phyloP scores from a whole-genome alignment of 2,888 invertebrate genomes.

The Polia nebulosa region DNA sequence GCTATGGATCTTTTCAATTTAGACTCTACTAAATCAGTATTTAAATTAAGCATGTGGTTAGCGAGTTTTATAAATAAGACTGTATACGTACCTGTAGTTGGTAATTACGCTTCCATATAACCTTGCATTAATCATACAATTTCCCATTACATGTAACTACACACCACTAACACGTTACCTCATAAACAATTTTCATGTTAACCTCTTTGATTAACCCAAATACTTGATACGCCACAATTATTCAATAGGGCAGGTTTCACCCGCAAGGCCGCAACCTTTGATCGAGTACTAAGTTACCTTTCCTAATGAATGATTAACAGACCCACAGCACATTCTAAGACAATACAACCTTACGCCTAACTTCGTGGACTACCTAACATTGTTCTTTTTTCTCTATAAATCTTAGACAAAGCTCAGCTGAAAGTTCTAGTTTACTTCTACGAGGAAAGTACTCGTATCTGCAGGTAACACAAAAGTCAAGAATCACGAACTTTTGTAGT shows the following conservation, averaged over 20 bases:
- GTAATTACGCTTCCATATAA: neutral
- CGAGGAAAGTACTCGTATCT: conserved; percentile 49
- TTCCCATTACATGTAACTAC: conserved; percentile 7
- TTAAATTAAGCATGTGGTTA: too few species aligned
- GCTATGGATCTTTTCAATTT: too few species aligned
- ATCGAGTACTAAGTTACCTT: conserved; percentile 16
- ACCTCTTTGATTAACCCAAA: conserved; percentile 40
- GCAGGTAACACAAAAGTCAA: conserved; percentile 45
- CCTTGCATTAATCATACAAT: conserved; percentile 16
- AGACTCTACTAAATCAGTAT: too few species aligned
- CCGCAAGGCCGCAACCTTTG: conserved; percentile 20
- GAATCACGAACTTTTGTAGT: conserved; percentile 50
- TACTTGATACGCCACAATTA: conserved; percentile 33
- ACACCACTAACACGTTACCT: conserved; percentile 16
- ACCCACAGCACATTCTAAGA: conserved; percentile 16
- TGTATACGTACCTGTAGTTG: neutral
- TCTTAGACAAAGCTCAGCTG: conserved; percentile 53
- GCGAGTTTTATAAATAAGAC: too few species aligned
- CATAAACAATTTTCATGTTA: conserved; percentile 30
- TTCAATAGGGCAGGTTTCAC: conserved; percentile 33
- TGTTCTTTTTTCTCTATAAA: conserved; percentile 49
- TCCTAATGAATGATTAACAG: conserved; percentile 33
- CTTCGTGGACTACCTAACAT: conserved; percentile 23
- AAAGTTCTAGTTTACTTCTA: conserved; percentile 50
- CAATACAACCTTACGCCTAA: conserved; percentile 24